phyloP scores from a whole-genome alignment of 2,888 invertebrate species.

The Pantelozetes paolii region DNA sequence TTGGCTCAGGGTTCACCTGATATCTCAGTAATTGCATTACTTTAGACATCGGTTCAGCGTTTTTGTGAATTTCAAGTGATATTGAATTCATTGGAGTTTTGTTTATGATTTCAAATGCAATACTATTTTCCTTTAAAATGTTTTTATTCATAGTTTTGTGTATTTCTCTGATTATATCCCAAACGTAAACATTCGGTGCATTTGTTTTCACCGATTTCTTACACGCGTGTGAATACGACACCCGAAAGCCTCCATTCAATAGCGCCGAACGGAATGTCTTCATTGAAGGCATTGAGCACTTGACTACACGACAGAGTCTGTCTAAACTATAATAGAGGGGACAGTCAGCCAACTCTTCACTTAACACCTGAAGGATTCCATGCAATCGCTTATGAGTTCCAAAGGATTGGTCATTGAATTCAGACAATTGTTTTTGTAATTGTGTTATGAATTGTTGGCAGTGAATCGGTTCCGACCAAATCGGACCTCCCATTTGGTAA shows the following conservation, averaged over 20 bases:
- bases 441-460: slow-evolving; percentile 66
- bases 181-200: slow-evolving; percentile 77
- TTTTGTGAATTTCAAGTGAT: slow-evolving; percentile 60
- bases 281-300: slow-evolving; percentile 64
- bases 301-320: slow-evolving; percentile 68
- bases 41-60: slow-evolving; percentile 76
- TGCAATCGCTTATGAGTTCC: slow-evolving; percentile 46
- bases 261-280: slow-evolving; percentile 75
- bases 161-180: slow-evolving; percentile 88
- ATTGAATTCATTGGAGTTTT: neutral
- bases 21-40: slow-evolving; percentile 69
- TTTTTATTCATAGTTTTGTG: slow-evolving; percentile 50
- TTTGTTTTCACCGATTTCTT: slow-evolving; percentile 85
- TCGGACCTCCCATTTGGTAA: slow-evolving; percentile 72
- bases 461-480: slow-evolving; percentile 87
- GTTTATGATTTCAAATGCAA: slow-evolving; percentile 19
- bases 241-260: slow-evolving; percentile 79
- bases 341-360: slow-evolving; percentile 73
- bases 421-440: slow-evolving; percentile 51
- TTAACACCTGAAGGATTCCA: slow-evolving; percentile 44
- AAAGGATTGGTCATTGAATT: slow-evolving; percentile 33
- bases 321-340: slow-evolving; percentile 85
- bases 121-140: slow-evolving; percentile 38
- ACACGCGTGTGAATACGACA: slow-evolving; percentile 85
- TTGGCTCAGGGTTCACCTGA: slow-evolving; percentile 76